phyloP scores from a whole-genome alignment of 2,797 vertebrate genomes.

The Molothrus ater region DNA sequence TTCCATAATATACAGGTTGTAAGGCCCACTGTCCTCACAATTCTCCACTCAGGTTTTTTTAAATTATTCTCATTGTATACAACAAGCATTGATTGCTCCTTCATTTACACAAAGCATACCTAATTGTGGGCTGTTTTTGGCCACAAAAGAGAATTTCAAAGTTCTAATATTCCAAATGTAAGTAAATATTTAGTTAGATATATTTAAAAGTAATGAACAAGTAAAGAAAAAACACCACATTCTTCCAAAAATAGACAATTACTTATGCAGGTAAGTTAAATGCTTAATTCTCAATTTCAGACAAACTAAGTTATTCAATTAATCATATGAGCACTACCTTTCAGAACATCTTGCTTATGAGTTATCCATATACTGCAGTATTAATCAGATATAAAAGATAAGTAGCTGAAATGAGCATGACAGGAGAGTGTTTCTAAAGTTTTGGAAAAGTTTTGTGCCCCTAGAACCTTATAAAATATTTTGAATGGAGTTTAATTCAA shows the following conservation, averaged over 20 bases:
- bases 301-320: not conserved
- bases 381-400: not conserved
- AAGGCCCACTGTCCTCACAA: not conserved
- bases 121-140: not conserved
- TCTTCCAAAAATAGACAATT: not conserved
- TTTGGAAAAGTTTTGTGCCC: not conserved
- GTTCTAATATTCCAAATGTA: not conserved
- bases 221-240: not conserved
- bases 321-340: fast-evolving
- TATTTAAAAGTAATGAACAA: not conserved
- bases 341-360: not conserved
- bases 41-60: not conserved
- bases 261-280: not conserved
- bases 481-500: not conserved
- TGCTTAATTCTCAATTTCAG: not conserved
- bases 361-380: not conserved
- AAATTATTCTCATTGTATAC: not conserved
- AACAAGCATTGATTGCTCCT: not conserved
- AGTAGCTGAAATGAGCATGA: not conserved
- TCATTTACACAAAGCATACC: not conserved
- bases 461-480: not conserved
- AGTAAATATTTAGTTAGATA: not conserved
- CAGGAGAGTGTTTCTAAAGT: not conserved
- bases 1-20: not conserved
- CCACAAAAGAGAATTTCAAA: not conserved